phyloP scores from a whole-genome alignment of 2,888 invertebrate genomes.

The Thyatira batis region DNA sequence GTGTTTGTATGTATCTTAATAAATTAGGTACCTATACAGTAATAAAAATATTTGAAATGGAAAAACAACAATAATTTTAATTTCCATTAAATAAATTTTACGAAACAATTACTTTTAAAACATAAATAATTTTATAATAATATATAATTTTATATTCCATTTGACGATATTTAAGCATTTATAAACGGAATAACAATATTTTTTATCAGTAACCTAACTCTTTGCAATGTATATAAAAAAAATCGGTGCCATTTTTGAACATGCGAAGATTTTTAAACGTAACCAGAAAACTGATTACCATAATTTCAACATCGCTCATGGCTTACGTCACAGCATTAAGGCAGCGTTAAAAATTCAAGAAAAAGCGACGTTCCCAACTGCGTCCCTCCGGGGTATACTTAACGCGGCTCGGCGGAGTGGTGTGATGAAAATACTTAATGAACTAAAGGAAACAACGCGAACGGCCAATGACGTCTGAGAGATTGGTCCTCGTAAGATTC shows the following conservation, averaged over 20 bases:
- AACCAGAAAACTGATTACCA: not conserved
- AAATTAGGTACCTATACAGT: too few relatives aligned
- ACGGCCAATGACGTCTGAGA: slow-evolving; percentile 33
- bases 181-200: too few relatives aligned
- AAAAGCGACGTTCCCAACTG: slow-evolving; percentile 61
- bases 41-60: too few relatives aligned
- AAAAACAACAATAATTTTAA: too few relatives aligned
- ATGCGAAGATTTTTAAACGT: slow-evolving; percentile 2
- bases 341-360: slow-evolving; percentile 71
- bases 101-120: too few relatives aligned
- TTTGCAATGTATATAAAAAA: too few relatives aligned
- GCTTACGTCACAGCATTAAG: slow-evolving; percentile 48
- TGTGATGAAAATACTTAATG: slow-evolving; percentile 67
- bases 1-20: too few relatives aligned
- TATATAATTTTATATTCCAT: too few relatives aligned
- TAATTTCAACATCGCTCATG: slow-evolving; percentile 31
- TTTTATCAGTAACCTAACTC: too few relatives aligned
- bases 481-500: slow-evolving; percentile 8
- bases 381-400: slow-evolving; percentile 58
- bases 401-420: slow-evolving; percentile 45
- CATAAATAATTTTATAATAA: too few relatives aligned
- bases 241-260: slow-evolving; percentile 22
- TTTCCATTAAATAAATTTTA: too few relatives aligned
- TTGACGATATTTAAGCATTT: too few relatives aligned
- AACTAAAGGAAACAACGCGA: slow-evolving; percentile 43